Conservation (phyloP, 1,140 invertebrate species). For the Cydia pomonella region DNA sequence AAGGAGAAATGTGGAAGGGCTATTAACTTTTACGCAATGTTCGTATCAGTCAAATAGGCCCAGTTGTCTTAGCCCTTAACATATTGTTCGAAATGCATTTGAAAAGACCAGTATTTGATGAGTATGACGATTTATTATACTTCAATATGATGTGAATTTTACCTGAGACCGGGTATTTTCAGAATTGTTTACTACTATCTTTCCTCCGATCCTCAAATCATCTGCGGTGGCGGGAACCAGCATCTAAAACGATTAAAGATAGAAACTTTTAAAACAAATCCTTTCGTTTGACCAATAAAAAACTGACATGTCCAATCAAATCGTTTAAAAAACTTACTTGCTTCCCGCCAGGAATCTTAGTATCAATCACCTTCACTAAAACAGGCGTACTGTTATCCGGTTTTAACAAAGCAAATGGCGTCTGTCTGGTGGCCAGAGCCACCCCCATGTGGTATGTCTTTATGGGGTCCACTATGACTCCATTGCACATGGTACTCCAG, state of each 20-base stretch:
- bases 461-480: conserved; percentile 70
- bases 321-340: conserved; percentile 51
- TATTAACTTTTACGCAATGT: no score
- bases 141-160: background rate
- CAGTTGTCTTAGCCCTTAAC: no score
- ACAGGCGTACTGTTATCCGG: conserved; percentile 63
- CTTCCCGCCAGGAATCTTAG: conserved; percentile 65
- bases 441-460: conserved; percentile 74
- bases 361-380: conserved; percentile 71
- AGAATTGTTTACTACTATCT: conserved; percentile 64
- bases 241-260: conserved; percentile 51
- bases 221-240: conserved; percentile 71
- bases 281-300: background rate
- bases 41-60: no score
- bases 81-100: no score
- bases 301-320: no score
- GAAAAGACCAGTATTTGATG: no score
- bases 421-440: conserved; percentile 65
- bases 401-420: conserved; percentile 70
- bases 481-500: conserved; percentile 48
- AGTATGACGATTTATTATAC: background rate
- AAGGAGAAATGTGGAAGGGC: no score
- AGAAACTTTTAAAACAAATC: background rate
- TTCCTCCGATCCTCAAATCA: conserved; percentile 66
- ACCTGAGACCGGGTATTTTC: conserved; percentile 44